Conservation (phyloP, 2,797 vertebrate genomes). For the Pelodytes ibericus region DNA sequence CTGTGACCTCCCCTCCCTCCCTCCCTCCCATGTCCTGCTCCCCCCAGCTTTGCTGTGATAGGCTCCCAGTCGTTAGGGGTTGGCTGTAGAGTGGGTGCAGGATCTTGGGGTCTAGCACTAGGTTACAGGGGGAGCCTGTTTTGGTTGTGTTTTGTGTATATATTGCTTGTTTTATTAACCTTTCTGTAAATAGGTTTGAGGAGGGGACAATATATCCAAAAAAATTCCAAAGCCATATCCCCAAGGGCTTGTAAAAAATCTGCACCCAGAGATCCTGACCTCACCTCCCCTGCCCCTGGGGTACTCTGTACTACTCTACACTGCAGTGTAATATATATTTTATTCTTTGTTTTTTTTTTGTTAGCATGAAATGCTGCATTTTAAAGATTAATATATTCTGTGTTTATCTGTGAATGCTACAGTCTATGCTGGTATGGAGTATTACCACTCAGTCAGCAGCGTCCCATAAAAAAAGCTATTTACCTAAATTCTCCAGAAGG, state of each 20-base stretch:
- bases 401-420: not conserved
- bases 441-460: not conserved
- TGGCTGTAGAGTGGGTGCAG: not conserved
- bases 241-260: conserved; percentile 6
- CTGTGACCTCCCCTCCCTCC: not conserved
- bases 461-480: too few species aligned
- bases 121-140: not conserved
- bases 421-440: conserved; percentile 10
- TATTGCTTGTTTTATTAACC: conserved; percentile 6
- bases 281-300: not conserved
- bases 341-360: not conserved
- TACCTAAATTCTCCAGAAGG: too few species aligned
- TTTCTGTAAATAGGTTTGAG: conserved; percentile 33
- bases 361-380: not conserved
- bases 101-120: not conserved
- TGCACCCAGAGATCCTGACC: not conserved
- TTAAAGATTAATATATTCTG: not conserved
- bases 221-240: conserved; percentile 53
- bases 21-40: not conserved
- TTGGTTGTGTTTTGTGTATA: conserved; percentile 25
- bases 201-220: conserved; percentile 16
- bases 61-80: not conserved
- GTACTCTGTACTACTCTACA: not conserved
- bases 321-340: too few species aligned
- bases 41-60: too few species aligned